Base-by-base conservation (phyloP, 1,140 invertebrate species). In the Bombus waltoni region DNA sequence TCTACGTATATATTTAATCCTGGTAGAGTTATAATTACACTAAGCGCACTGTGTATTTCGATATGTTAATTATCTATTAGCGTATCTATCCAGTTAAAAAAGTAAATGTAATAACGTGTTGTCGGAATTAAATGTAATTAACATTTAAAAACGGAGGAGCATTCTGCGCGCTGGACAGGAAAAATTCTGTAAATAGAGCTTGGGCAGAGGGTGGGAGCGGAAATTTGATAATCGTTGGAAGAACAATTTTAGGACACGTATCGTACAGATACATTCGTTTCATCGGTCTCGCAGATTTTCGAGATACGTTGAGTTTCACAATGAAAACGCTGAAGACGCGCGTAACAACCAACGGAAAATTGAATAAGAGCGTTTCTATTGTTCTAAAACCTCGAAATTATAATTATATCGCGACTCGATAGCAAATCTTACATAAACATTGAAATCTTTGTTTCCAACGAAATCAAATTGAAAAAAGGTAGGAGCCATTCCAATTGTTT, bases 401-500 rank as follows among this genome's bases (percentile, higher is more conserved):
- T 15, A 66, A 32, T 66, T 66, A 15, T 18, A 66, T 15, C 4
- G n/a, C 6, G n/a, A 15, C n/a, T 66, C 15, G 65, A 66, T 66
- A 66, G 2, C n/a, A 66, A 32, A n/a, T 68, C 32, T 68, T 38
- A 68, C 66, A 2, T 68, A 68, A 68, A 35, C 32, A 32, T 40
- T 70, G 10, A 40, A 70, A 35, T 22, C 22, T 70, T 40, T 28
- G 25, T 70, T 40, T 22, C 22, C 18, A 25, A 70, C 68, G 22
- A 6, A 70, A 40, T 25, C 25, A 28, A 70, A 40, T 66, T 32
- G 28, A 1, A 13, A 62, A 62, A n/a, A 62, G 18, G 28, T 62
- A 62, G 59, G 0, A n/a, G 40, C 73, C 25, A 38, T 53, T 75
- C 38, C 25, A 82, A 82, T 82, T 82, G 81, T 82, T 82, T 66